Evolutionary conservation across 1,140 invertebrate genomes (phyloP), one percentile per base, ranked within the genome.

Genomic region (Panagrolaimus sp.): DNA sequence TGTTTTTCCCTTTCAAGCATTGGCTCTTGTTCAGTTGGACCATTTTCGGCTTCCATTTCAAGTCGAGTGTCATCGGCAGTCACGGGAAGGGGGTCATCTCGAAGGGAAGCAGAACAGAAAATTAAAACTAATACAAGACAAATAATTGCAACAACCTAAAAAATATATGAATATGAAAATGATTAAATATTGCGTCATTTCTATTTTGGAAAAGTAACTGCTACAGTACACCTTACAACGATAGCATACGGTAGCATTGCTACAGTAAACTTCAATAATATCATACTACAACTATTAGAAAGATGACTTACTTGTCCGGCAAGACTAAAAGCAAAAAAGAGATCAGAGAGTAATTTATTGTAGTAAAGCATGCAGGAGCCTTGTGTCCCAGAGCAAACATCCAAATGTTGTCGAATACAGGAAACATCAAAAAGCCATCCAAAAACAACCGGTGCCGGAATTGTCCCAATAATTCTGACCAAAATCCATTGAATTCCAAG

Each of bases 361-460:
- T 83, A 75, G 32, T 82, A 82, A 9, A 82, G 72, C 75, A 83
- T 79, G 46, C 80, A 82, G 32, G 67, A 68, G 7, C 81, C 80
- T 24, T 80, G 71, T 65, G 71, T 74, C 21, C 77, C 78, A 21
- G 72, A 74, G 66, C 80, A 82, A 14, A 79, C 74, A 46, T 82
- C 80, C 17, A 71, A 68, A 70, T 82, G 81, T 48, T 77, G 81
- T 46, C 70, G 63, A n/a, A 82, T 80, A 47, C 80, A 82, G 7
- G 80, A 82, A n/a, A 82, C 80, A 67, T 82, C 80, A 48, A 82
- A 82, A 47, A 82, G 77, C 80, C 80, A 82, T 10, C 80, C 80
- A 46, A 83, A 83, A 5, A 82, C 64, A n/a, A 83, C 81, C 6
- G 76, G 76, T 32, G 81, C 80, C 0, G 80, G 80, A 43, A 82